phyloP scores from a whole-genome alignment of 2,888 invertebrate genomes.

The Pherbina coryleti region DNA sequence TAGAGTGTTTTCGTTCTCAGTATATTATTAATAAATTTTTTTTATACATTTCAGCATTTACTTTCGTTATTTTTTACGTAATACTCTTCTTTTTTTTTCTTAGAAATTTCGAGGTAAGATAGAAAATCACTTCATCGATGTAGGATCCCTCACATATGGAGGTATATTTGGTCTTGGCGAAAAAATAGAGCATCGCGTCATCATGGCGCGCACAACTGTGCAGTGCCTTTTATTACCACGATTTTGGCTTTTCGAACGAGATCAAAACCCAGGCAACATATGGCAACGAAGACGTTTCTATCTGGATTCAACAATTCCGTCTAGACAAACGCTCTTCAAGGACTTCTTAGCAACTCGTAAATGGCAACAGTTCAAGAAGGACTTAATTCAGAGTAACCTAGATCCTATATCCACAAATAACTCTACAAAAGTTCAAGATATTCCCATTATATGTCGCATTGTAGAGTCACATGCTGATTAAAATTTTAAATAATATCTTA shows the following conservation, averaged over 20 bases:
- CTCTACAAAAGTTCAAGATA: slow-evolving; percentile 59
- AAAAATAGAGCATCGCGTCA: slow-evolving; percentile 76
- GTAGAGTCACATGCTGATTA: slow-evolving; percentile 54
- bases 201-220: slow-evolving; percentile 76
- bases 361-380: slow-evolving; percentile 63
- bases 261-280: slow-evolving; percentile 66
- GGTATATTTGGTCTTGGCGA: slow-evolving; percentile 79
- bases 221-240: slow-evolving; percentile 79
- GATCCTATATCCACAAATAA: slow-evolving; percentile 48
- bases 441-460: slow-evolving; percentile 67
- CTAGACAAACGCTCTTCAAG: slow-evolving; percentile 60
- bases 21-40: too few relatives aligned
- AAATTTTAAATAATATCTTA: not conserved
- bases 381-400: slow-evolving; percentile 53
- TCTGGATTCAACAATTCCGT: slow-evolving; percentile 63
- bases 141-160: slow-evolving; percentile 63
- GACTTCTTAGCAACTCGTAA: slow-evolving; percentile 60
- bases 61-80: too few relatives aligned
- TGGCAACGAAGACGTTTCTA: slow-evolving; percentile 66
- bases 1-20: too few relatives aligned
- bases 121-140: slow-evolving; percentile 66
- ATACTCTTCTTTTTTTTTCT: slow-evolving; percentile 37
- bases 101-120: slow-evolving; percentile 22
- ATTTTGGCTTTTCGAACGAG: slow-evolving; percentile 76
- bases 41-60: too few relatives aligned